phyloP scores from a whole-genome alignment of 2,113 vertebrate genomes.

The Sorex araneus region DNA sequence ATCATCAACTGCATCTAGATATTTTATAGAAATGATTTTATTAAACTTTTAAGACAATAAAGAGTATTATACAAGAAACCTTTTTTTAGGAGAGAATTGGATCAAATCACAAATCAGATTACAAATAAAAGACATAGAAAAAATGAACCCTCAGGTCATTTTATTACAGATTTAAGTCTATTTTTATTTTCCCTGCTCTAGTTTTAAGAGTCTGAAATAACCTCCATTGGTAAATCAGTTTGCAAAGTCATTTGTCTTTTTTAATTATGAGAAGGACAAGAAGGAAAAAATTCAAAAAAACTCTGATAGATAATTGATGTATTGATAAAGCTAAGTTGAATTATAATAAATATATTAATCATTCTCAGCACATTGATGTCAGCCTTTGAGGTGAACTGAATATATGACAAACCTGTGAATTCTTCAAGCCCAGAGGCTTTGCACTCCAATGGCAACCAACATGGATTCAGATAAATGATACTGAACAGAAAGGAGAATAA shows the following conservation, averaged over 20 bases:
- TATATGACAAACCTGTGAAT: neutral
- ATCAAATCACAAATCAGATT: neutral
- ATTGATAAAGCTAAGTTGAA: neutral
- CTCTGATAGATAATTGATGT: neutral
- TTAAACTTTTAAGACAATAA: neutral
- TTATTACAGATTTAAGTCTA: neutral
- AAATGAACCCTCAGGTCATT: neutral
- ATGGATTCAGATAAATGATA: neutral
- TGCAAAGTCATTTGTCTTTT: neutral
- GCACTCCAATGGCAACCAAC: neutral
- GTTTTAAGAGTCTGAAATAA: constrained; percentile 21
- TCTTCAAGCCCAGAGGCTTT: neutral
- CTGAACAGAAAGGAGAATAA: neutral
- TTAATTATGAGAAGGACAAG: constrained; percentile 3
- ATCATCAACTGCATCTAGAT: neutral
- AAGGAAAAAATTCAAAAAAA: neutral
- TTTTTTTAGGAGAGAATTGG: neutral
- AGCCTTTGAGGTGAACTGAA: neutral
- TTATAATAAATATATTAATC: neutral
- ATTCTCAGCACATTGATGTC: neutral
- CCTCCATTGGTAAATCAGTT: neutral
- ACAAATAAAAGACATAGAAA: neutral
- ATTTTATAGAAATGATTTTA: neutral
- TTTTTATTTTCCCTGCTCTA: constrained; percentile 4
- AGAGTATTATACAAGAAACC: neutral